Conservation (phyloP, 2,888 invertebrate genomes). For the Netelia melanura region DNA sequence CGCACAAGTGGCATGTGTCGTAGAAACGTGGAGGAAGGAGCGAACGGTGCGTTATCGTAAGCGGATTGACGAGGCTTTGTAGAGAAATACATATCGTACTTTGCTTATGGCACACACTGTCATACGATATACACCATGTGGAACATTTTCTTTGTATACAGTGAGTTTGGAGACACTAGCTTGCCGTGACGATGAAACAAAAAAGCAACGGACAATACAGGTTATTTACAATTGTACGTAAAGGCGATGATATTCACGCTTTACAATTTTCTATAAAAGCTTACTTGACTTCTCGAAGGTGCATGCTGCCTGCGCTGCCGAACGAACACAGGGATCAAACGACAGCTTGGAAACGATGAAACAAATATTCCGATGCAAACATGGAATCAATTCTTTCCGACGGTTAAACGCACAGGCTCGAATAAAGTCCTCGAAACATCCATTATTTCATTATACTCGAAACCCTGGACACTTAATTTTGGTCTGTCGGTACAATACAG, state of each 20-base stretch:
- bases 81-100: slow-evolving; percentile 9
- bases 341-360: neutral
- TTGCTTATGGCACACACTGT: neutral
- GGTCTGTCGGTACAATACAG: neutral
- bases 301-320: slow-evolving; percentile 21
- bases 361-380: neutral
- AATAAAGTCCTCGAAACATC: neutral
- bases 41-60: slow-evolving; percentile 24
- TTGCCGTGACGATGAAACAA: neutral
- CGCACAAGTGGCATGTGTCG: neutral
- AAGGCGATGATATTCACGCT: neutral
- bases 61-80: slow-evolving; percentile 48
- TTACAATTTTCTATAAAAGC: neutral
- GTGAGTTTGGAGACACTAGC: neutral
- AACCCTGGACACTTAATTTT: neutral
- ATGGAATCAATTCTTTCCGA: neutral
- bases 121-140: neutral
- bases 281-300: slow-evolving; percentile 30
- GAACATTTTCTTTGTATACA: neutral
- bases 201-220: neutral
- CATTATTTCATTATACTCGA: neutral
- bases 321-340: neutral
- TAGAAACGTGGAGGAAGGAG: slow-evolving; percentile 9
- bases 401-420: neutral
- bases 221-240: neutral